Percentiles rank a stretch among this genome's conserved stretches.
Conservation (phyloP, 1,140 invertebrate species). For the Zaprionus kolodkinae region DNA sequence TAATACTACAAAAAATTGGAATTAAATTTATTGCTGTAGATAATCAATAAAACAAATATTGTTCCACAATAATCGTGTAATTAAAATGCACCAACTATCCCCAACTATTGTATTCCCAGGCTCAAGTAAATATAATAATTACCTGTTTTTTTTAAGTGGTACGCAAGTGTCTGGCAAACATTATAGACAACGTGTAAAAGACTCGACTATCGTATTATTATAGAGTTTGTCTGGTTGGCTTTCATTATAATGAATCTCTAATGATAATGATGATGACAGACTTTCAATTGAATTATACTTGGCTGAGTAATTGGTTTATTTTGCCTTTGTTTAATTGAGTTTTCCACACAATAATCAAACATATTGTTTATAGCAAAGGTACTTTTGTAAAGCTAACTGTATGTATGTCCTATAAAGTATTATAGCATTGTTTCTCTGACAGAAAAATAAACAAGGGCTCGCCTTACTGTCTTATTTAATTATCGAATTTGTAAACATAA, state of each 20-base stretch:
- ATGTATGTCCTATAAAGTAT: background rate
- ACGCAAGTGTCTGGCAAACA: no score
- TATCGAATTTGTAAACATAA: constrained; percentile 3
- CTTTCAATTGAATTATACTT: constrained; percentile 6
- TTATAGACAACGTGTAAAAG: background rate
- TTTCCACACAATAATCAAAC: background rate
- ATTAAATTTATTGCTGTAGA: constrained; percentile 8
- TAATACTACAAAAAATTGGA: background rate
- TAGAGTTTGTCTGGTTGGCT: background rate
- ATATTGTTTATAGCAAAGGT: background rate
- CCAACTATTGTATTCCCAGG: background rate
- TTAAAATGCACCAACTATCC: background rate
- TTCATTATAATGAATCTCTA: constrained; percentile 12
- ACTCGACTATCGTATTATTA: background rate
- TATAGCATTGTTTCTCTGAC: background rate
- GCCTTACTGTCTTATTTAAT: constrained; percentile 21
- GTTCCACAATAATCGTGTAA: background rate
- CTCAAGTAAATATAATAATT: constrained; percentile 5
- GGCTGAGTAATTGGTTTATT: constrained; percentile 18
- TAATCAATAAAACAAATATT: background rate
- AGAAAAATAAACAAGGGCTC: background rate
- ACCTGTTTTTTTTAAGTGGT: background rate
- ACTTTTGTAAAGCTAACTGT: background rate
- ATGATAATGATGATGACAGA: constrained; percentile 12
- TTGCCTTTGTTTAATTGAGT: constrained; percentile 8